phyloP scores from a whole-genome alignment of 2,888 invertebrate species.

The Meghimatium bilineatum region DNA sequence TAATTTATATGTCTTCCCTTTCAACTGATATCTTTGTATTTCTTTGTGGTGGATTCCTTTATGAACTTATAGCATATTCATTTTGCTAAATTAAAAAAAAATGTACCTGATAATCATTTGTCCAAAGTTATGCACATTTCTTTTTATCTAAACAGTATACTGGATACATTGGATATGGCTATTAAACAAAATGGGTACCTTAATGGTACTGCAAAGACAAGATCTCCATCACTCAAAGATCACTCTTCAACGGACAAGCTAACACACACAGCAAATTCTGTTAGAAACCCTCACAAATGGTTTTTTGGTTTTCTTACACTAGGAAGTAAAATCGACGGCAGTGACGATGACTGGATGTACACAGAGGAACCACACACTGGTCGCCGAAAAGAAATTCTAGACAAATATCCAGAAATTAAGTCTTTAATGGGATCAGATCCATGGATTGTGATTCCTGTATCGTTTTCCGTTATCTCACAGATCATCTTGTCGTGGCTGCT shows the following conservation, averaged over 20 bases:
- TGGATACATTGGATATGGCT: background rate
- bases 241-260: background rate
- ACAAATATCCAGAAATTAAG: conserved; percentile 76
- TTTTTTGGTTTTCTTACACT: conserved; percentile 50
- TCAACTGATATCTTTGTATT: no score
- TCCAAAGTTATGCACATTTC: no score
- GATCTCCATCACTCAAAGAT: background rate
- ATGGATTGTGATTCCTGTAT: conserved; percentile 68
- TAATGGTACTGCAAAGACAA: conserved; percentile 13
- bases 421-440: conserved; percentile 76
- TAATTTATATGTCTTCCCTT: no score
- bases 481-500: conserved; percentile 66
- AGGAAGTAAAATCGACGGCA: conserved; percentile 39
- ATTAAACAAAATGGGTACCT: conserved; percentile 29
- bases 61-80: no score
- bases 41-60: no score
- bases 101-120: no score
- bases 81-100: no score
- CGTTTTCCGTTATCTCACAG: conserved; percentile 65
- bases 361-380: conserved; percentile 97
- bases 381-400: conserved; percentile 91
- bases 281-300: conserved; percentile 45
- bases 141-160: background rate
- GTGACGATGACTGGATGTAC: conserved; percentile 87
- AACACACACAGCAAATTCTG: background rate